Conservation (phyloP, 2,888 invertebrate genomes). For the Trachelus iudaicus region DNA sequence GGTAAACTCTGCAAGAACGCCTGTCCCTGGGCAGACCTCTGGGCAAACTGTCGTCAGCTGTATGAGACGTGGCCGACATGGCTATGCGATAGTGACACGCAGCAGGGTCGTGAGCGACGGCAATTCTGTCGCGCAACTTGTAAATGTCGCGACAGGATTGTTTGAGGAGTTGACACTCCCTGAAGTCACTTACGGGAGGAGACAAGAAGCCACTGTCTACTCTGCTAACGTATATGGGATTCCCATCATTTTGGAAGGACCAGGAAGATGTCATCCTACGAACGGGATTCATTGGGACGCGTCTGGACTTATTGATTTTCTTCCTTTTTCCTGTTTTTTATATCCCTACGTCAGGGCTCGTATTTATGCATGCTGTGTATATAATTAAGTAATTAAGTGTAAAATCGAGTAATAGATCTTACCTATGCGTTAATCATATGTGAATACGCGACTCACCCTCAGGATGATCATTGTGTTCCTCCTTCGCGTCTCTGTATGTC, state of each 20-base stretch:
- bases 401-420: not conserved
- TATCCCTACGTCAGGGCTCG: not conserved
- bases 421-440: not conserved
- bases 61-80: constrained; percentile 70
- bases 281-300: not conserved
- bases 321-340: not conserved
- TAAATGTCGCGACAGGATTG: constrained; percentile 72
- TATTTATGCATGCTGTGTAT: constrained; percentile 4
- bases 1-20: constrained; percentile 79
- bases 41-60: constrained; percentile 79
- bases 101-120: constrained; percentile 69
- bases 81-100: constrained; percentile 70
- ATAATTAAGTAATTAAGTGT: not conserved
- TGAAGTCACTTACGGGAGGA: constrained; percentile 11
- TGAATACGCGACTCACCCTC: not conserved
- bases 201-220: not conserved
- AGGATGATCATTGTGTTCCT: not conserved
- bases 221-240: not conserved
- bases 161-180: constrained; percentile 31
- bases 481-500: not conserved
- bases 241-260: not conserved
- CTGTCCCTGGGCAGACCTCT: constrained; percentile 76
- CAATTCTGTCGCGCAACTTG: constrained; percentile 80
- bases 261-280: not conserved
- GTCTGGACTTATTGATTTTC: not conserved